Percentiles rank a stretch among this genome's conserved stretches.
These are phyloP conservation scores for Tiliacea aurago DNA, from an alignment of 2,888 invertebrate species.

Conservation along the genomic window DNA sequence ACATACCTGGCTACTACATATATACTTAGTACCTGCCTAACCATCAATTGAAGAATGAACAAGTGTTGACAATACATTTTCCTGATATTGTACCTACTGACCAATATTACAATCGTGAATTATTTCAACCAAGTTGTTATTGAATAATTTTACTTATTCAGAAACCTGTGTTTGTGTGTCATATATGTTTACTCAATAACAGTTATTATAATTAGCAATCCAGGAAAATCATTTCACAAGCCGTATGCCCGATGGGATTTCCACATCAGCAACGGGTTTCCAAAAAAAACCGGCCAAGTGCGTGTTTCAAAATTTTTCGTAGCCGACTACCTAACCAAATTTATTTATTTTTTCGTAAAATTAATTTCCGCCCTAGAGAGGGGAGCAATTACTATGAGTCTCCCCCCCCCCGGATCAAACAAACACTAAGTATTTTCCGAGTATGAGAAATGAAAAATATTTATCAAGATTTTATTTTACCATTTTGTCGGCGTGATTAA, in stretches of 20 bases:
- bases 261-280: not conserved
- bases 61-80: slow-evolving; percentile 42
- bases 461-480: too few relatives aligned
- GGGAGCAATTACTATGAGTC: too few relatives aligned
- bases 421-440: too few relatives aligned
- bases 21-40: not conserved
- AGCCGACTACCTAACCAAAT: too few relatives aligned
- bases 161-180: not conserved
- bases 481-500: too few relatives aligned
- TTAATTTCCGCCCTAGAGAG: too few relatives aligned
- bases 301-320: too few relatives aligned
- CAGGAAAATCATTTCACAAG: slow-evolving; percentile 15
- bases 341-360: too few relatives aligned
- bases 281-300: not conserved
- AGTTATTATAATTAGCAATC: slow-evolving; percentile 1
- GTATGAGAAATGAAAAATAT: too few relatives aligned
- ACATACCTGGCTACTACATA: not conserved
- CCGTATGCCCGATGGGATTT: not conserved
- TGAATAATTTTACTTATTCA: slow-evolving; percentile 1
- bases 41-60: slow-evolving; percentile 32
- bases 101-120: slow-evolving; percentile 27
- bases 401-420: too few relatives aligned
- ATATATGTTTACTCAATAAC: slow-evolving; percentile 4
- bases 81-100: slow-evolving; percentile 33
- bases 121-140: slow-evolving; percentile 26